Percentiles rank a stretch among this genome's conserved stretches.
Conservation (phyloP, 2,113 vertebrate species). For the Emydura subglobosa region DNA sequence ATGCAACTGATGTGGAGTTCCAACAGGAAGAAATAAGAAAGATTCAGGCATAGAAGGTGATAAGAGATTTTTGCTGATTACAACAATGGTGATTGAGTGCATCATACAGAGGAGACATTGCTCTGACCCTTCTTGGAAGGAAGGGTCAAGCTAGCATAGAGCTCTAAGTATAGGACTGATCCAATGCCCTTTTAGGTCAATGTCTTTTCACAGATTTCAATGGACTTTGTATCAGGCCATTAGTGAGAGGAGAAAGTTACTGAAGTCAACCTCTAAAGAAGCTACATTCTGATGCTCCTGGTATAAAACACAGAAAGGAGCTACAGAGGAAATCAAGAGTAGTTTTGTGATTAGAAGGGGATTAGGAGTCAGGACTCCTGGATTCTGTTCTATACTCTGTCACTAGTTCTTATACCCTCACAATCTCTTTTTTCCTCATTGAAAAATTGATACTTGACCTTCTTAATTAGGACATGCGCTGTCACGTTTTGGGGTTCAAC, state of each 20-base stretch:
- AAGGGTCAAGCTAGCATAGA: background rate
- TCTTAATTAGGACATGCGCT: background rate
- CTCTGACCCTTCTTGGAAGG: background rate
- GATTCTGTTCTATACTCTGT: background rate
- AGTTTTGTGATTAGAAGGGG: rapidly evolving
- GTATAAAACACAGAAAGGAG: background rate
- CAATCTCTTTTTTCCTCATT: background rate
- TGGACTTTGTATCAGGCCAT: background rate
- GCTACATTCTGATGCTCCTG: background rate
- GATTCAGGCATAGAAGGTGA: background rate
- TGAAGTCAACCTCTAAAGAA: background rate
- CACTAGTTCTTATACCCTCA: background rate
- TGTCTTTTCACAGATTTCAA: background rate
- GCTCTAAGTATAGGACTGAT: background rate
- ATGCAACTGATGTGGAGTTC: background rate
- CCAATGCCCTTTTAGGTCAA: background rate
- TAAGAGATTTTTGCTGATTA: background rate
- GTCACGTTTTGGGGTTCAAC: background rate
- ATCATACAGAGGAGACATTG: background rate
- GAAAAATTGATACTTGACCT: background rate
- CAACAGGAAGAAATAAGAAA: background rate
- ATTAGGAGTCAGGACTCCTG: background rate
- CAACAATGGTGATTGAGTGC: background rate
- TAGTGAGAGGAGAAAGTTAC: background rate
- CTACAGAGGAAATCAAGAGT: rapidly evolving